Conservation (phyloP, 2,888 invertebrate species). For the Dyspetes luteomarginatus region DNA sequence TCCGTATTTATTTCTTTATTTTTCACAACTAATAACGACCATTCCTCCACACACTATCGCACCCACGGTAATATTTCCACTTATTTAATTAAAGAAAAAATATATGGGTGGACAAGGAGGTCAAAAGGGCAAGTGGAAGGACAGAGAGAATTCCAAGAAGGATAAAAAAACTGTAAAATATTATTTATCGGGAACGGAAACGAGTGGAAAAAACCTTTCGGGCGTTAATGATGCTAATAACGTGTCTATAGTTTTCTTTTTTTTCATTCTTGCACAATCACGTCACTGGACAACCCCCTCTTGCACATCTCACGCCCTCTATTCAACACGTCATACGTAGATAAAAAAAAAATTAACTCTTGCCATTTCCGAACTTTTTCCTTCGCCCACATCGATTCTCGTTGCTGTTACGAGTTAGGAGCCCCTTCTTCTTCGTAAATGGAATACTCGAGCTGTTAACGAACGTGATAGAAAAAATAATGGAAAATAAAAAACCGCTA, state of each 20-base stretch:
- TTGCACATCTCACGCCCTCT: slow-evolving; percentile 14
- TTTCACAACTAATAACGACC: background rate
- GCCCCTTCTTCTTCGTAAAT: background rate
- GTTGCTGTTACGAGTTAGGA: background rate
- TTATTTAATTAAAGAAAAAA: slow-evolving; percentile 6
- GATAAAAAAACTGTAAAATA: slow-evolving; percentile 45
- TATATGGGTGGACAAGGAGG: slow-evolving; percentile 6
- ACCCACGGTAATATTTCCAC: slow-evolving; percentile 1
- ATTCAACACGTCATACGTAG: background rate
- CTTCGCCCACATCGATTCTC: background rate
- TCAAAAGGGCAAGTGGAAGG: slow-evolving; percentile 1
- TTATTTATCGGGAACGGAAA: slow-evolving; percentile 26
- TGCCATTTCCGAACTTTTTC: background rate
- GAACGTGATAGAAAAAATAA: slow-evolving; percentile 1
- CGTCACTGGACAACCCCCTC: slow-evolving; percentile 21
- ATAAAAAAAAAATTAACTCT: background rate
- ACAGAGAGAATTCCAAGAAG: slow-evolving; percentile 27
- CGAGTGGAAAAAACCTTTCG: slow-evolving; percentile 21
- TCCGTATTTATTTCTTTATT: background rate
- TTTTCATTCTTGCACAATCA: background rate
- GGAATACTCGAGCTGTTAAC: slow-evolving; percentile 31
- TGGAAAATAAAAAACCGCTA: background rate
- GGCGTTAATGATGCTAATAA: slow-evolving; percentile 52
- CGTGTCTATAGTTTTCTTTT: slow-evolving; percentile 19
- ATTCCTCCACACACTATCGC: background rate